Percentiles rank a stretch among this genome's conserved stretches.
These are phyloP conservation scores for Scortum barcoo DNA, from an alignment of 2,113 vertebrate genomes.

Conservation along the genomic window DNA sequence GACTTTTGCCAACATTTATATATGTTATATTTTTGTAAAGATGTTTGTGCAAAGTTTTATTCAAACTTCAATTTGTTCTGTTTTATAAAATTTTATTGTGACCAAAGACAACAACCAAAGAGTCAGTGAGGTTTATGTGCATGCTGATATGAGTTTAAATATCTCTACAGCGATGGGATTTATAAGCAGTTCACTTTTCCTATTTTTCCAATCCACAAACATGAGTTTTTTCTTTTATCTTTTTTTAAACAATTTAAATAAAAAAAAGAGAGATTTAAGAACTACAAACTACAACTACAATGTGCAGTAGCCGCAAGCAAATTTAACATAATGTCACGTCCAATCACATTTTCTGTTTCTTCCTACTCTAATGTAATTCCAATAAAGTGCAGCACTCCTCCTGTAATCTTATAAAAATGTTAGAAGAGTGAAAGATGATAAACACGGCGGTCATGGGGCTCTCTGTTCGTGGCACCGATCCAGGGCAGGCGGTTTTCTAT, in stretches of 20 bases:
- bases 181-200: neutral
- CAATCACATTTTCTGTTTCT: neutral
- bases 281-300: neutral
- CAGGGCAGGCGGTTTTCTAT: constrained; percentile 17
- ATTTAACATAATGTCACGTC: neutral
- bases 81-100: neutral
- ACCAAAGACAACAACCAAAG: neutral
- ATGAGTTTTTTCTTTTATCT: neutral
- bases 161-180: neutral
- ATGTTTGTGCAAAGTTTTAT: neutral
- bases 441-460: constrained; percentile 37
- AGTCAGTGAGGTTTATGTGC: neutral
- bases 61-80: neutral
- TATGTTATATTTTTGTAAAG: too few species aligned
- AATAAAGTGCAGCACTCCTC: neutral
- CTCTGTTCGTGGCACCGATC: constrained; percentile 32
- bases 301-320: neutral
- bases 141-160: neutral
- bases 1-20: too few species aligned
- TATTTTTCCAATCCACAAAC: neutral
- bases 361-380: neutral
- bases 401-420: neutral
- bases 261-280: neutral
- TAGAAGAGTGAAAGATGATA: too few species aligned
- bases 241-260: neutral